These are phyloP conservation scores for Capitulum mitella DNA, from an alignment of 2,888 invertebrate genomes.

Conservation along the genomic window DNA sequence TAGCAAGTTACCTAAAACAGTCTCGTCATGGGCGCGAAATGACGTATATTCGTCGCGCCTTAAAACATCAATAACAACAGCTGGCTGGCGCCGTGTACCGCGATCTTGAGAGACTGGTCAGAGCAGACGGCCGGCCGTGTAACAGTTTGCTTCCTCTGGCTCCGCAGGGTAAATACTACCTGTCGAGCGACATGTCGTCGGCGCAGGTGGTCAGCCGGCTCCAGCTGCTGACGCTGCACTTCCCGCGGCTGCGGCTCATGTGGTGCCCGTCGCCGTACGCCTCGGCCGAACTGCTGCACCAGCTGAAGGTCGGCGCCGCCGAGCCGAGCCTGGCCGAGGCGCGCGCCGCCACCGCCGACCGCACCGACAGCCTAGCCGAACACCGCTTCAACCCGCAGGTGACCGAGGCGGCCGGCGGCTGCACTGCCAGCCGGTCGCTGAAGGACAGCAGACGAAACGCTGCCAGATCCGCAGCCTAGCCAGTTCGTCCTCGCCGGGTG, in stretches of 20 bases:
- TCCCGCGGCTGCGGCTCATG: conserved; percentile 82
- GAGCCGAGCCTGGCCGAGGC: conserved; percentile 34
- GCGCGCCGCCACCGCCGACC: conserved; percentile 34
- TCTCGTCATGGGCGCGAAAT: no score
- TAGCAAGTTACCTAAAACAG: no score
- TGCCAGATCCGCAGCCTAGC: background rate
- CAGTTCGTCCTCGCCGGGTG: background rate
- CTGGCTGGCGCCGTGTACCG: no score
- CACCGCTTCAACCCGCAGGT: conserved; percentile 34
- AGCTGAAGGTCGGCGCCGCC: conserved; percentile 66
- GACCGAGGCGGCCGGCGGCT: conserved; percentile 26
- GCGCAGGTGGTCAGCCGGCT: conserved; percentile 78
- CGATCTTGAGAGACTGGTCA: no score
- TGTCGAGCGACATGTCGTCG: conserved; percentile 66
- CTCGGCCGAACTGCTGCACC: conserved; percentile 90
- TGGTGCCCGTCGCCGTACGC: conserved; percentile 97
- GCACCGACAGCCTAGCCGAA: conserved; percentile 30
- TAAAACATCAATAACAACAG: no score
- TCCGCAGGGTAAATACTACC: conserved; percentile 61
- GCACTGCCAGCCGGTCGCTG: background rate
- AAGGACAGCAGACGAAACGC: no score
- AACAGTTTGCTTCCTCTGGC: background rate
- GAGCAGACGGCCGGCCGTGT: no score
- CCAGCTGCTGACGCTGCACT: conserved; percentile 86
- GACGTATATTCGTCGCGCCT: no score